A percentile compares a stretch with the other conserved stretches of the same genome.
phyloP scores from a whole-genome alignment of 2,797 vertebrate species.

The Percopsis omiscomaycus region DNA sequence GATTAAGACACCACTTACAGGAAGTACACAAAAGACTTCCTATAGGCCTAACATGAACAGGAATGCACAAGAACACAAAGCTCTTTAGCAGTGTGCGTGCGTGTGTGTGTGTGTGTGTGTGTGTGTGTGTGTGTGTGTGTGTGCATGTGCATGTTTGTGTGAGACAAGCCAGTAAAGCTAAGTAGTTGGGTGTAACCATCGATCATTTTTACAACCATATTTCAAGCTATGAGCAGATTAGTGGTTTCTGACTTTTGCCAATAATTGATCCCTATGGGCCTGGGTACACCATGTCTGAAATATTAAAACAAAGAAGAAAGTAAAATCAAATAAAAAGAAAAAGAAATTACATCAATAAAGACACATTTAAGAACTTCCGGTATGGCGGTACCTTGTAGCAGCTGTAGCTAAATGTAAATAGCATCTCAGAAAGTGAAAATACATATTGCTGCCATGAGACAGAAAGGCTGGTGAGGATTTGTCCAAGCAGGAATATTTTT shows the following conservation, averaged over 20 bases:
- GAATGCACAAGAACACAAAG: slow-evolving; percentile 1
- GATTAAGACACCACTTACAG: slow-evolving; percentile 32
- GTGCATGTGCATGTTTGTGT: not conserved
- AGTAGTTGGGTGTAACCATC: not conserved
- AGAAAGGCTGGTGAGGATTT: too few species aligned
- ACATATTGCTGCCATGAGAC: too few species aligned
- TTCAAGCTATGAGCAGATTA: slow-evolving; percentile 27
- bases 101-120: not conserved
- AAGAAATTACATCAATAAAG: not conserved
- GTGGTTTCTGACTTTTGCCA: slow-evolving; percentile 38
- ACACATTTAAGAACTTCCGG: too few species aligned
- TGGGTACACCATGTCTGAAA: not conserved
- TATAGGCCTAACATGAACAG: slow-evolving; percentile 9
- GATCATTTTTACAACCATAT: slow-evolving; percentile 15
- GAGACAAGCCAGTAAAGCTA: slow-evolving; percentile 11
- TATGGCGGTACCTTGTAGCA: too few species aligned
- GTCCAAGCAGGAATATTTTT: too few species aligned
- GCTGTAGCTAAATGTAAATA: too few species aligned
- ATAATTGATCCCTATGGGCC: slow-evolving; percentile 47
- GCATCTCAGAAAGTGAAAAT: too few species aligned
- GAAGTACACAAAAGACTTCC: slow-evolving; percentile 4
- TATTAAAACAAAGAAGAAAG: slow-evolving; percentile 27
- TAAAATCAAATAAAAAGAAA: not conserved
- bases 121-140: not conserved
- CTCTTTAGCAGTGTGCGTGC: not conserved